These are phyloP conservation scores for Peromyscus californicus DNA, from an alignment of 2,113 vertebrate genomes.

Conservation along the genomic window DNA sequence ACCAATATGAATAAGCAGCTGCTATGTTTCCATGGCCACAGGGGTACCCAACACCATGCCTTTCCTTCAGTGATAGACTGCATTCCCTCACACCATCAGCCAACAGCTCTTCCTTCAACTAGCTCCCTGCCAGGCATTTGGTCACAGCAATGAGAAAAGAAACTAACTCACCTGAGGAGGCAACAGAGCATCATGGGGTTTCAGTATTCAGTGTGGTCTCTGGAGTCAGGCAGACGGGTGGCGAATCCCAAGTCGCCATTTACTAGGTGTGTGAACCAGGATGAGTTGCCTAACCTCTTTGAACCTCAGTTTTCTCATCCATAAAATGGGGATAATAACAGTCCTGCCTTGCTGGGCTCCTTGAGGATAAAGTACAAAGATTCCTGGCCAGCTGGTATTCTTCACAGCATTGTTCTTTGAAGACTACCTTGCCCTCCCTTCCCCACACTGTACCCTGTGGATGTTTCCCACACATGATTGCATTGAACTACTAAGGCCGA, in stretches of 20 bases:
- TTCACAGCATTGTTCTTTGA: conserved; percentile 55
- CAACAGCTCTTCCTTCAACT: neutral
- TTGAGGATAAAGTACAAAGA: conserved; percentile 8
- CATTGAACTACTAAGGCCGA: neutral
- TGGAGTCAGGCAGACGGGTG: conserved; percentile 34
- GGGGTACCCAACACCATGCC: neutral
- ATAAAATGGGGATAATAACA: conserved; percentile 77
- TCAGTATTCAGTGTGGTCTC: neutral
- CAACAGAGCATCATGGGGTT: neutral
- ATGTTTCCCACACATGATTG: neutral
- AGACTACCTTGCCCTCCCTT: neutral
- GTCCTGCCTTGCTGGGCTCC: neutral
- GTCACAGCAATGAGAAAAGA: neutral
- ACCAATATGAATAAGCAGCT: neutral
- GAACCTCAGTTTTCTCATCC: conserved; percentile 77
- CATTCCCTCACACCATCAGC: neutral
- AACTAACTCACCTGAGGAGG: neutral
- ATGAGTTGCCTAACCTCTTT: conserved; percentile 62
- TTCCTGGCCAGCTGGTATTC: neutral
- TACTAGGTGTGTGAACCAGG: conserved; percentile 11
- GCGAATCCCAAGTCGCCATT: neutral
- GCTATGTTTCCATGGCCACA: neutral
- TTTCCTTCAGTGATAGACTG: neutral
- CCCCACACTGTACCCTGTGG: neutral
- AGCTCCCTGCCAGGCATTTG: neutral